phyloP scores from a whole-genome alignment of 2,113 vertebrate species.

The Eurystomus gularis region DNA sequence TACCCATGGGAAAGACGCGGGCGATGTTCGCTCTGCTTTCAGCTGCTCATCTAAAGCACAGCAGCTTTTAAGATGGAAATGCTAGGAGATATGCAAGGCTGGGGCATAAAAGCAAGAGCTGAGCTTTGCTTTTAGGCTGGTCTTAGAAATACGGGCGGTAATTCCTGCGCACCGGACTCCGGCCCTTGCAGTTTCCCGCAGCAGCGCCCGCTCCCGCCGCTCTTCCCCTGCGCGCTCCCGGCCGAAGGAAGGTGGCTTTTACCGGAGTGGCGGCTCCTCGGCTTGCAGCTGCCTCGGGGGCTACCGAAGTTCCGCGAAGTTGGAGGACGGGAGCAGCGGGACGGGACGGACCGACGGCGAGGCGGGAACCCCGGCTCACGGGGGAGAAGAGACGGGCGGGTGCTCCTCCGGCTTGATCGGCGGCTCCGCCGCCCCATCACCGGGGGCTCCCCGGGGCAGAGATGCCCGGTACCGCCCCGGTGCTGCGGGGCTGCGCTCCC shows the following conservation, averaged over 20 bases:
- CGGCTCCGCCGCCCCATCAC: background rate
- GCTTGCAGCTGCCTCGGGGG: background rate
- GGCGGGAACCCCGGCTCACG: background rate
- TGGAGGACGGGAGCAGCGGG: background rate
- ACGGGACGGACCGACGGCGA: background rate
- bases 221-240: background rate
- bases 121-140: background rate
- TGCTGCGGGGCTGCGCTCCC: background rate
- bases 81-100: rapidly evolving
- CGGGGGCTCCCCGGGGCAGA: background rate
- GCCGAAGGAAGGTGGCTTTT: background rate
- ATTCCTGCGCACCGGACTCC: background rate
- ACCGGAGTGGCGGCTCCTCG: background rate
- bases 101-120: background rate
- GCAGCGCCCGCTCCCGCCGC: background rate
- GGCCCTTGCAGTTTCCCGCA: background rate
- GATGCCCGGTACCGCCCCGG: background rate
- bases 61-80: background rate
- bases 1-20: background rate
- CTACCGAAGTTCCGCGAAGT: background rate
- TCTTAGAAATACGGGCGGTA: rapidly evolving
- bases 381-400: background rate
- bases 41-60: background rate
- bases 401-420: background rate
- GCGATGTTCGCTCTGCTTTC: background rate